Base-by-base conservation (phyloP, 2,888 invertebrate genomes). In the Mantis religiosa region DNA sequence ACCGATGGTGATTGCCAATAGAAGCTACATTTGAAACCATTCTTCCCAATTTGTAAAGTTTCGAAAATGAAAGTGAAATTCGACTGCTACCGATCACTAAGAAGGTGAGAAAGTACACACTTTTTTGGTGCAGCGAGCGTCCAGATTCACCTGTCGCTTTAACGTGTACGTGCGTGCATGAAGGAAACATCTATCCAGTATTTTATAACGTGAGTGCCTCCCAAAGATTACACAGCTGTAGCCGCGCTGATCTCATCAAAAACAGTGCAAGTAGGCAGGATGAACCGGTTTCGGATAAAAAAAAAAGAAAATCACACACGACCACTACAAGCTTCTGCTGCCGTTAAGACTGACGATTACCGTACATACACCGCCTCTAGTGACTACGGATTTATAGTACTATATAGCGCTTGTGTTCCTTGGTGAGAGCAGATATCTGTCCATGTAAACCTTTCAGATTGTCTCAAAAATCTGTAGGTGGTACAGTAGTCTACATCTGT, bases 91-190 rank as follows among this genome's bases (percentile, higher is more conserved):
- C 1, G 41, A 41, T 41, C 12, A 12, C 41, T 0, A 12, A 12
- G 41, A 41, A 41, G 41, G 41, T 41, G 41, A 41, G 41, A 41
- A 41, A 41, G 41, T 25, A 25, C 20, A 71, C 54, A 71, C 14
- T 71, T 54, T 71, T 71, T 71, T 71, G 15, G 54, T 71, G 47
- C 41, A 25, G 28, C 7, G 85, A 85, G 28, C 27, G n/a, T 85
- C n/a, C 54, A 54, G 85, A 85, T 85, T 85, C 85, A 85, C 85
- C 85, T 85, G 85, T 85, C 85, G 54, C 41, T 41, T 41, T 41
- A 41, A 41, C 41, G 6, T 41, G 41, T 41, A 41, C 41, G 41
- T 41, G 41, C 54, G 54, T 27, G 54, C 54, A 71, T 71, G 54
- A 71, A 71, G 54, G 54, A 71, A 71, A 71, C 54, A 71, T 71